These are phyloP conservation scores for Saiga tatarica DNA, from an alignment of 2,113 vertebrate genomes.

Conservation along the genomic window DNA sequence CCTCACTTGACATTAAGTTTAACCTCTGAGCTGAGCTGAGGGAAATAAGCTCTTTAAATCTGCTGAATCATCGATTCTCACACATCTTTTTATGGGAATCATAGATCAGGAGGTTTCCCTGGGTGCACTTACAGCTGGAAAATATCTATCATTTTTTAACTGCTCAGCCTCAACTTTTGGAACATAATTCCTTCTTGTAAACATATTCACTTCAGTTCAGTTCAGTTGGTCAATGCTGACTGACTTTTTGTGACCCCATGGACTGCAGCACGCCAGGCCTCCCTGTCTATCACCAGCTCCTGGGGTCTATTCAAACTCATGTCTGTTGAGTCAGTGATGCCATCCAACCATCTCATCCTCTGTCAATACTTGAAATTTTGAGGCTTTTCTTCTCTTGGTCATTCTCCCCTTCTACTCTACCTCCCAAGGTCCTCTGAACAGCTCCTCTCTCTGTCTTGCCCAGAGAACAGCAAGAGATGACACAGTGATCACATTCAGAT, in stretches of 20 bases:
- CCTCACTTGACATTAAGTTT: slow-evolving; percentile 48
- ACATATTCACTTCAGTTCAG: not conserved
- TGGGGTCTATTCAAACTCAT: rapidly evolving
- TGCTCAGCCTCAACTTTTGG: not conserved
- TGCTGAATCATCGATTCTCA: slow-evolving; percentile 38
- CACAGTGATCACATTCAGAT: not conserved
- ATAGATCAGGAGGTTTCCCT: not conserved
- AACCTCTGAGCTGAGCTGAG: slow-evolving; percentile 19
- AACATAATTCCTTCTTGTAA: not conserved
- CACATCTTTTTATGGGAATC: not conserved
- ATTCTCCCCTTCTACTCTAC: not conserved
- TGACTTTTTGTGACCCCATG: not conserved
- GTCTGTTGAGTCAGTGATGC: not conserved
- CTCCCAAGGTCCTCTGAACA: not conserved
- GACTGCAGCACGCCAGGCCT: not conserved
- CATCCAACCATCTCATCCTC: not conserved
- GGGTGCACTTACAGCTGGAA: not conserved
- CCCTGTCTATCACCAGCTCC: not conserved
- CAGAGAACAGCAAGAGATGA: not conserved
- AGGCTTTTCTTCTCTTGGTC: not conserved
- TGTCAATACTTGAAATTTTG: not conserved
- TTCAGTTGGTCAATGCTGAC: not conserved
- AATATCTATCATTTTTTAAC: slow-evolving; percentile 18
- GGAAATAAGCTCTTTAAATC: slow-evolving; percentile 55
- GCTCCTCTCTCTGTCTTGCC: not conserved